Evolutionary conservation across 2,888 invertebrate genomes (phyloP), one percentile per base, ranked within the genome.

Genomic region (Busseola fusca): DNA sequence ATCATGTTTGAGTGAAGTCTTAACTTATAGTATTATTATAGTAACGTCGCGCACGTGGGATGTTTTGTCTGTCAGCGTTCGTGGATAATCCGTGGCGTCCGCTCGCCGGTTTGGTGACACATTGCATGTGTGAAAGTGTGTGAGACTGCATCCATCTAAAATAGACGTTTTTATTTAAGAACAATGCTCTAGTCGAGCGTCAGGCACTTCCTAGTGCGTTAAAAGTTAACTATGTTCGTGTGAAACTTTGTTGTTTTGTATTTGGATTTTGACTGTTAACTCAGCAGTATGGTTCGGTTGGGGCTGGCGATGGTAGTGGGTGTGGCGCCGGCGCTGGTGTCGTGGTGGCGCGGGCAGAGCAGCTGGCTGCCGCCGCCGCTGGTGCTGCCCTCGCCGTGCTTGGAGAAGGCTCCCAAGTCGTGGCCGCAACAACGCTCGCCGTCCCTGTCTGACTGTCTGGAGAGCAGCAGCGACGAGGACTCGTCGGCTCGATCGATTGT

Each of bases 261-360:
- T 62, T 58, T 34, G 66, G 27, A 40, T 62, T 60, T 62, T 70
- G 42, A 58, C 40, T 72, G 59, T 68, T 54, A 63, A 52, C 69
- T 74, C 64, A 74, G 70, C 71, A 91, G 77, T 76, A 96, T 96
- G 96, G 96, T 96, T 81, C 92, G 93, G 27, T 86, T 96, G 83
- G 93, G 95, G 40, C 80, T 96, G 76, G 96, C 96, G 77, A 96
- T 96, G 95, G 95, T 96, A 72, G 95, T 96, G 66, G 96, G 96
- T 40, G 96, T 96, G 81, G 95, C 96, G 76, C 96, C 96, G 69
- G 95, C 95, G 71, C 85, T 95, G 81, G 94, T 96, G 82, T 95
- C 95, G 60, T 95, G 95, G 95, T 95, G 95, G 95, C 92, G 95
- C 52, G 94, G 95, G 0, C 91, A 92, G 74, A 90, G 91, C 2